phyloP scores from a whole-genome alignment of 2,797 vertebrate species.

The Euthynnus affinis region DNA sequence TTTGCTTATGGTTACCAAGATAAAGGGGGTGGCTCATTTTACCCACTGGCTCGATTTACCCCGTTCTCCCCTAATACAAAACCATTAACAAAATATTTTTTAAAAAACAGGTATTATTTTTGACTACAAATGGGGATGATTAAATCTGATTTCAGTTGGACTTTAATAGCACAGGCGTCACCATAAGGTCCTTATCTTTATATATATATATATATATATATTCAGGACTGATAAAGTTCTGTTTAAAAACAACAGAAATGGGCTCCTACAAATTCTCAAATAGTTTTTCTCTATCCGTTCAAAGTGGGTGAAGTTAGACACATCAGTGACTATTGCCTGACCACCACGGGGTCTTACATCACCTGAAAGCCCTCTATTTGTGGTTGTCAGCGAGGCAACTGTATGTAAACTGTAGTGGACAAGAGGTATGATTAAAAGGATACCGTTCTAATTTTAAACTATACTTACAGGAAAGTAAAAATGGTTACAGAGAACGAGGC shows the following conservation, averaged over 20 bases:
- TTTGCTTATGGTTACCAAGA: too few relatives aligned
- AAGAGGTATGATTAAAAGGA: neutral
- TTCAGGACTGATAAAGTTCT: neutral
- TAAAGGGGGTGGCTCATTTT: too few relatives aligned
- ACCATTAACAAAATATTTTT: too few relatives aligned
- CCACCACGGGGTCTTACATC: neutral
- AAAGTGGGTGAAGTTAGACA: slow-evolving; percentile 3
- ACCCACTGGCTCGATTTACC: too few relatives aligned
- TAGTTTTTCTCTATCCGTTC: neutral
- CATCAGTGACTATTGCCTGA: neutral
- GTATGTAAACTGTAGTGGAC: neutral
- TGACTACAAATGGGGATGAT: too few relatives aligned
- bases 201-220: neutral
- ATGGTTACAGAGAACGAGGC: neutral
- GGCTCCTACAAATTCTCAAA: neutral
- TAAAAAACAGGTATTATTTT: too few relatives aligned
- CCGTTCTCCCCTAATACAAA: too few relatives aligned
- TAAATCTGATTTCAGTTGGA: too few relatives aligned
- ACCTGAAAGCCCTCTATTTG: slow-evolving; percentile 17
- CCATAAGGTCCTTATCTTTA: too few relatives aligned
- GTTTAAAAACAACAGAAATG: neutral
- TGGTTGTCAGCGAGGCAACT: neutral
- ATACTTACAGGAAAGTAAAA: slow-evolving; percentile 21
- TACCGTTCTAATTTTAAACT: neutral
- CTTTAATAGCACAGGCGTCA: too few relatives aligned